These are phyloP conservation scores for Stictonetta naevosa DNA, from an alignment of 2,113 vertebrate genomes.

Conservation along the genomic window DNA sequence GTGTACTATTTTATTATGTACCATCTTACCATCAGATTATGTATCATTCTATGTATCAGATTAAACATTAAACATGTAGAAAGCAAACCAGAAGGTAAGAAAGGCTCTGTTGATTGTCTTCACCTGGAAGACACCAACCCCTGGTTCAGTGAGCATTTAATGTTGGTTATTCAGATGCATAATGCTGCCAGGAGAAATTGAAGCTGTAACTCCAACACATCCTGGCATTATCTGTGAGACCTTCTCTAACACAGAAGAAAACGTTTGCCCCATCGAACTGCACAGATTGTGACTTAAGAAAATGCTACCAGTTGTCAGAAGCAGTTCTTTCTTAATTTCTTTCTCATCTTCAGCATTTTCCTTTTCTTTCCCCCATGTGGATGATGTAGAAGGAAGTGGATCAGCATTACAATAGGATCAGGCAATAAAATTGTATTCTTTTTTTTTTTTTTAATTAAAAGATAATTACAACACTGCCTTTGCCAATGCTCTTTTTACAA, in stretches of 20 bases:
- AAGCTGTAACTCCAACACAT: background rate
- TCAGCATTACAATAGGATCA: background rate
- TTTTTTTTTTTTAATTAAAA: background rate
- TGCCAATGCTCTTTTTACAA: background rate
- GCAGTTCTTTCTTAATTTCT: background rate
- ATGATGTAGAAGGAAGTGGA: background rate
- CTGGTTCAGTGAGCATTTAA: rapidly evolving
- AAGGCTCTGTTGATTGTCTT: background rate
- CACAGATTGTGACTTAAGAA: background rate
- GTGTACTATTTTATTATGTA: too few relatives aligned
- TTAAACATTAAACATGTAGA: background rate
- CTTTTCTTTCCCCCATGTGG: background rate
- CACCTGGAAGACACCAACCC: background rate
- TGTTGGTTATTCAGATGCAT: background rate
- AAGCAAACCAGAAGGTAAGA: background rate
- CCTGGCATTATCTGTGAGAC: rapidly evolving
- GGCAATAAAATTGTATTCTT: background rate
- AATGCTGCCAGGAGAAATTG: background rate
- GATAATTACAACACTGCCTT: background rate
- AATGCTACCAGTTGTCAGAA: background rate
- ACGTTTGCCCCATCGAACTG: background rate
- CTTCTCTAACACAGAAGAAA: background rate
- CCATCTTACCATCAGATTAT: too few relatives aligned
- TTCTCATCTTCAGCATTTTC: background rate
- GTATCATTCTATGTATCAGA: too few relatives aligned